Evolutionary conservation across 2,797 vertebrate genomes (phyloP).

Genomic region (Megaceryle alcyon): DNA sequence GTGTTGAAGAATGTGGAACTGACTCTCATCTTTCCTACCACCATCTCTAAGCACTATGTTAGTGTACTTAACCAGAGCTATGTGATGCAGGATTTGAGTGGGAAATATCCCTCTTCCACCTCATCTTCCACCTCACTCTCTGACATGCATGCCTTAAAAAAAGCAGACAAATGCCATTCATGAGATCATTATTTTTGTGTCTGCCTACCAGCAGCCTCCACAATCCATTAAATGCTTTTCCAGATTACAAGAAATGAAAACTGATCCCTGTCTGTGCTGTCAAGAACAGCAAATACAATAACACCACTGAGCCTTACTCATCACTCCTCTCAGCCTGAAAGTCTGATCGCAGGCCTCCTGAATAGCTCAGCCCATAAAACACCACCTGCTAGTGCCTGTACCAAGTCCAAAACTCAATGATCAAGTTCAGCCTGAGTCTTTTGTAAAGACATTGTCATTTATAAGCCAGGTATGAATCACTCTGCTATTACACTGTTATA

Average conservation of each 20-base stretch:
- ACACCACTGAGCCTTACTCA: not conserved
- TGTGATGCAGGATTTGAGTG: not conserved
- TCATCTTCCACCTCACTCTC: not conserved
- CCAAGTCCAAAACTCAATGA: not conserved
- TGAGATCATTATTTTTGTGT: not conserved
- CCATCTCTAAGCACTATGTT: not conserved
- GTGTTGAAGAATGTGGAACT: not conserved
- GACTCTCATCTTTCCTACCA: not conserved
- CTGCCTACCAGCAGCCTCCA: not conserved
- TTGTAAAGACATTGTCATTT: not conserved
- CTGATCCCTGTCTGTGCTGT: not conserved
- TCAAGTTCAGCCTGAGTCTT: not conserved
- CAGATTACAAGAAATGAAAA: not conserved
- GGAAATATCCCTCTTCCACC: not conserved
- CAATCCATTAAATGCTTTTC: not conserved
- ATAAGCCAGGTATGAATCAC: not conserved
- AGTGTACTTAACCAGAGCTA: not conserved
- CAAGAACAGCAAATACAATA: not conserved
- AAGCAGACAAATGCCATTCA: not conserved
- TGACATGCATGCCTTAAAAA: not conserved
- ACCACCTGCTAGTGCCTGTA: not conserved
- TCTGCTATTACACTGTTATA: not conserved
- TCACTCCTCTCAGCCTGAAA: not conserved
- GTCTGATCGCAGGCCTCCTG: not conserved
- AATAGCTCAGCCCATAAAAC: not conserved